Evolutionary conservation across 2,797 vertebrate genomes (phyloP).

Genomic region (Pogonophryne albipinna): DNA sequence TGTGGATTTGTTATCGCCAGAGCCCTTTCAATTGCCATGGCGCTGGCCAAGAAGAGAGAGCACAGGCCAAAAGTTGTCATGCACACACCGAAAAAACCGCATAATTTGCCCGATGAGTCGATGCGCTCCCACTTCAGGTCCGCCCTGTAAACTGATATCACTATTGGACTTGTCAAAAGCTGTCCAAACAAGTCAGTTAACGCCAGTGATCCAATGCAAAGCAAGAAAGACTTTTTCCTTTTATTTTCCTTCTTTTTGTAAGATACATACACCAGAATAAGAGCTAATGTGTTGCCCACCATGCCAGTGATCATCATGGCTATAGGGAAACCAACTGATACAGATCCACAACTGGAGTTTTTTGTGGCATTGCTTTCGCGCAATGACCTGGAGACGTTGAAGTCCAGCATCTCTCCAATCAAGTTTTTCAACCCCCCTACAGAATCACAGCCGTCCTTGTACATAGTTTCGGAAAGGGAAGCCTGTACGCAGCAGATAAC

Average conservation of each 20-base stretch:
- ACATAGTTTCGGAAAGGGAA: conserved; percentile 47
- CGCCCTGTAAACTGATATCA: conserved; percentile 92
- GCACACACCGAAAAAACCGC: conserved; percentile 93
- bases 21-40: conserved; percentile 94
- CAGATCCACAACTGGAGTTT: conserved; percentile 80
- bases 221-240: conserved; percentile 92
- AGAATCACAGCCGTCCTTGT: conserved; percentile 44
- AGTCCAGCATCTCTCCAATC: conserved; percentile 66
- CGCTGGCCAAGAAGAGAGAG: conserved; percentile 93
- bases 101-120: conserved; percentile 89
- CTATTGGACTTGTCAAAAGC: conserved; percentile 93
- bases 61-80: conserved; percentile 97
- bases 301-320: conserved; percentile 95
- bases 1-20: conserved; percentile 94
- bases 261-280: conserved; percentile 90
- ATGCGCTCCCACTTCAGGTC: conserved; percentile 85
- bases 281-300: conserved; percentile 93
- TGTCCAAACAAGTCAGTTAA: conserved; percentile 94
- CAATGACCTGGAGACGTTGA: conserved; percentile 74
- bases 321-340: conserved; percentile 92
- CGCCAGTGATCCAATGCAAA: conserved; percentile 95
- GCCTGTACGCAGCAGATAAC: background rate
- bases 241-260: conserved; percentile 91
- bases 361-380: conserved; percentile 63
- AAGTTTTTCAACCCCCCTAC: conserved; percentile 5